Evolutionary conservation across 2,797 vertebrate species (phyloP).

Genomic region (Coccyzus lansbergi): DNA sequence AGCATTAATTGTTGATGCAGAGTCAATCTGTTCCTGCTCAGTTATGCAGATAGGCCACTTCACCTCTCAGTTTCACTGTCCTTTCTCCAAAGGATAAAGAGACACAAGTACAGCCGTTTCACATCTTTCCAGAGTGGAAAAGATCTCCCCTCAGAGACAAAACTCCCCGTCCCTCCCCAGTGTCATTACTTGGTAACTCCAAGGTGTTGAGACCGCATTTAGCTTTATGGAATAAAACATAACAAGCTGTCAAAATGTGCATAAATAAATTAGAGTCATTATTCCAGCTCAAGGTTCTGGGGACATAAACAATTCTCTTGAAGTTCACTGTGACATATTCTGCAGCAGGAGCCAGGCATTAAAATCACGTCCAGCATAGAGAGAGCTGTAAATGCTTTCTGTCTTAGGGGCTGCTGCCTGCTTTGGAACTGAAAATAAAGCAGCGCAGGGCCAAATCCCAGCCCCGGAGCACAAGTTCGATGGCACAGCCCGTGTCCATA

Average conservation of each 20-base stretch:
- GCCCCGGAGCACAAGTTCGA: constrained; percentile 42
- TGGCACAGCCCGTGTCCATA: constrained; percentile 52
- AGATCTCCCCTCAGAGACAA: neutral
- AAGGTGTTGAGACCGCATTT: constrained; percentile 44
- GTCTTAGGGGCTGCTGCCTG: constrained; percentile 32
- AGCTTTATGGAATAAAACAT: constrained; percentile 48
- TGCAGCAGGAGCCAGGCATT: constrained; percentile 46
- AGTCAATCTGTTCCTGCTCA: neutral
- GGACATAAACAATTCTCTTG: constrained; percentile 55
- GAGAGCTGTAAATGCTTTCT: constrained; percentile 47
- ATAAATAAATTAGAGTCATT: constrained; percentile 63
- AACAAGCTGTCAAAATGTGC: constrained; percentile 53
- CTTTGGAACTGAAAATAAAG: constrained; percentile 50
- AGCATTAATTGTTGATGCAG: neutral
- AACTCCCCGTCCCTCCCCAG: neutral
- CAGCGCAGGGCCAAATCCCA: constrained; percentile 37
- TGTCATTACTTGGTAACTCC: neutral
- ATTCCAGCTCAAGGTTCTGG: constrained; percentile 57
- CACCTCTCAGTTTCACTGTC: neutral
- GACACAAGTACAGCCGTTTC: neutral
- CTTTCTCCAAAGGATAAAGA: neutral
- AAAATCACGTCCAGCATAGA: constrained; percentile 38
- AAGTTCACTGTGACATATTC: constrained; percentile 47
- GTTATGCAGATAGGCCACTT: neutral
- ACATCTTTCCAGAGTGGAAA: neutral